Evolutionary conservation across 2,888 invertebrate genomes (phyloP).

Genomic region (Mantis religiosa): DNA sequence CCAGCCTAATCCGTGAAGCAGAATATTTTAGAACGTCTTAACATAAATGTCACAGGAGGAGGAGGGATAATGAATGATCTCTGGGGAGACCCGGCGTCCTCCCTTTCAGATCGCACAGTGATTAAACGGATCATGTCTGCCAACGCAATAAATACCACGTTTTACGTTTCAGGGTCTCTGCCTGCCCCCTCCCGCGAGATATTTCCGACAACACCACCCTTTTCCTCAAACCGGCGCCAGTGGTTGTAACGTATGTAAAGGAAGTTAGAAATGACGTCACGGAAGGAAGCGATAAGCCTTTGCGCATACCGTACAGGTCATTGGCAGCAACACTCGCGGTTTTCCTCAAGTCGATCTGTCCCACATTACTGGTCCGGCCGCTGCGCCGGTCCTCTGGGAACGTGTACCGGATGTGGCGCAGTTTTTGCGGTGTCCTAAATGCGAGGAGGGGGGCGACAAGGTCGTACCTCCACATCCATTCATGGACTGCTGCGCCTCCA

Average conservation of each 20-base stretch:
- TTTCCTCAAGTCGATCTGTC: neutral
- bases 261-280: neutral
- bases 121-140: neutral
- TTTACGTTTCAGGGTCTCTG: neutral
- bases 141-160: neutral
- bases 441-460: neutral
- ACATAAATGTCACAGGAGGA: too few relatives aligned
- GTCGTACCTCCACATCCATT: neutral
- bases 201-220: neutral
- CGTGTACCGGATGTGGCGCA: neutral
- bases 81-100: too few relatives aligned
- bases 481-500: neutral
- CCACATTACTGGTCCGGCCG: neutral
- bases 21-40: too few relatives aligned
- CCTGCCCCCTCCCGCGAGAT: neutral
- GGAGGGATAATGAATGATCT: too few relatives aligned
- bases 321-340: neutral
- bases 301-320: neutral
- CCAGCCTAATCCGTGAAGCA: too few relatives aligned
- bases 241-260: neutral
- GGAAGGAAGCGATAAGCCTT: neutral
- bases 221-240: neutral
- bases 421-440: neutral
- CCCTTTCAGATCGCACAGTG: too few relatives aligned
- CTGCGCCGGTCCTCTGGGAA: neutral